A percentile compares a stretch with the other conserved stretches of the same genome.
phyloP scores from a whole-genome alignment of 1,140 invertebrate genomes.

The Thaumetopoea pityocampa region DNA sequence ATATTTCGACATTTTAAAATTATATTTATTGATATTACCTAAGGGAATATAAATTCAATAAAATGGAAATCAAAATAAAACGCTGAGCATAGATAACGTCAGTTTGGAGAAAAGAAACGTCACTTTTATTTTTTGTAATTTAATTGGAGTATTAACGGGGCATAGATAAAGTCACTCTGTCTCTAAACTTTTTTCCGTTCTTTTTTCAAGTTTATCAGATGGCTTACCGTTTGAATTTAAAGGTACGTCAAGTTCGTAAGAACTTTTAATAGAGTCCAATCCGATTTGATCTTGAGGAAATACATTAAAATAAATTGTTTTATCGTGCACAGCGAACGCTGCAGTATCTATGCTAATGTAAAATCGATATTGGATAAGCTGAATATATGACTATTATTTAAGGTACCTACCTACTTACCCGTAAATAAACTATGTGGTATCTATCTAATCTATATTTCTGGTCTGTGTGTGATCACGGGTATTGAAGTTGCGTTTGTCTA shows the following conservation, averaged over 20 bases:
- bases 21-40: too few relatives aligned
- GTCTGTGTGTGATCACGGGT: too few relatives aligned
- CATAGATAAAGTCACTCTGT: constrained; percentile 61
- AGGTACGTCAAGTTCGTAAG: constrained; percentile 59
- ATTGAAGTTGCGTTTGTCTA: too few relatives aligned
- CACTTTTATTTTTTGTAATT: constrained; percentile 59
- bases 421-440: too few relatives aligned
- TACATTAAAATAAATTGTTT: constrained; percentile 27
- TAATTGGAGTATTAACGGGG: constrained; percentile 67
- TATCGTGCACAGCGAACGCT: too few relatives aligned
- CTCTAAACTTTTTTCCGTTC: constrained; percentile 34
- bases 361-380: constrained; percentile 3
- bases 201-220: constrained; percentile 63
- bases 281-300: constrained; percentile 55
- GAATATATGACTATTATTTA: too few relatives aligned
- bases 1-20: constrained; percentile 15
- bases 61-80: constrained; percentile 19
- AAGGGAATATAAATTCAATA: constrained; percentile 20
- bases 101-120: constrained; percentile 31
- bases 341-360: too few relatives aligned
- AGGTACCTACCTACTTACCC: too few relatives aligned
- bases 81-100: constrained; percentile 25
- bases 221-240: constrained; percentile 71
- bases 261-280: constrained; percentile 71
- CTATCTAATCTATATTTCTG: too few relatives aligned